These are phyloP conservation scores for Gymnobelideus leadbeateri DNA, from an alignment of 2,113 vertebrate species.

Conservation along the genomic window DNA sequence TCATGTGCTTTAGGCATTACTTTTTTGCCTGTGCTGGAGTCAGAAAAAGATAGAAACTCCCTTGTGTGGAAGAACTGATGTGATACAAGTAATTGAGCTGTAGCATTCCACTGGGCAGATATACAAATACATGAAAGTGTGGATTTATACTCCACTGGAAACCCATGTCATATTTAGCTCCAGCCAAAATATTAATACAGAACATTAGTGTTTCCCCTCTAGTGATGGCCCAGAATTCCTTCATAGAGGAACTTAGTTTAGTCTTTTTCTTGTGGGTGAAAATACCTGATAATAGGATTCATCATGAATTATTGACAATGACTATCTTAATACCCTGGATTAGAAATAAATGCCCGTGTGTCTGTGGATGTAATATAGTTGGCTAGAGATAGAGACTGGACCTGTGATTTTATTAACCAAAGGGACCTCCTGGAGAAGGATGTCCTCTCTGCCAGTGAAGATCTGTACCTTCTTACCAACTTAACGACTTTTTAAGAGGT, in stretches of 20 bases:
- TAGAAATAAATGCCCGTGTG: neutral
- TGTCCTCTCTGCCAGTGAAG: neutral
- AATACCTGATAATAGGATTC: slow-evolving; percentile 10
- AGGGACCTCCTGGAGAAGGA: neutral
- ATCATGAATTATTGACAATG: neutral
- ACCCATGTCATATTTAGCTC: slow-evolving; percentile 35
- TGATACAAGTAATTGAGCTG: slow-evolving; percentile 66
- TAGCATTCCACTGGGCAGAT: slow-evolving; percentile 50
- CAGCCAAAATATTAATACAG: slow-evolving; percentile 34
- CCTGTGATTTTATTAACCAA: neutral
- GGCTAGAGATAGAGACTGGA: neutral
- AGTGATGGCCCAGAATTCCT: slow-evolving; percentile 1
- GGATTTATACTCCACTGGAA: slow-evolving; percentile 55
- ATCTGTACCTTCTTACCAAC: neutral
- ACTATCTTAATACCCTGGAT: neutral
- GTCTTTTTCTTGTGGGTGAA: slow-evolving; percentile 27
- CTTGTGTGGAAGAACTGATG: slow-evolving; percentile 51
- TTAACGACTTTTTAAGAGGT: neutral
- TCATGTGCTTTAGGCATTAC: neutral
- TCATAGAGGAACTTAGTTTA: slow-evolving; percentile 22
- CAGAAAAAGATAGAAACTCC: slow-evolving; percentile 47
- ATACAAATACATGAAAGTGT: slow-evolving; percentile 56
- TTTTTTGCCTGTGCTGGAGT: slow-evolving; percentile 37
- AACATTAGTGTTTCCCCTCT: slow-evolving; percentile 18
- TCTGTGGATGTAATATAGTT: neutral